Percentiles rank a stretch among this genome's conserved stretches.
phyloP scores from a whole-genome alignment of 2,888 invertebrate species.

The Stramonita haemastoma region DNA sequence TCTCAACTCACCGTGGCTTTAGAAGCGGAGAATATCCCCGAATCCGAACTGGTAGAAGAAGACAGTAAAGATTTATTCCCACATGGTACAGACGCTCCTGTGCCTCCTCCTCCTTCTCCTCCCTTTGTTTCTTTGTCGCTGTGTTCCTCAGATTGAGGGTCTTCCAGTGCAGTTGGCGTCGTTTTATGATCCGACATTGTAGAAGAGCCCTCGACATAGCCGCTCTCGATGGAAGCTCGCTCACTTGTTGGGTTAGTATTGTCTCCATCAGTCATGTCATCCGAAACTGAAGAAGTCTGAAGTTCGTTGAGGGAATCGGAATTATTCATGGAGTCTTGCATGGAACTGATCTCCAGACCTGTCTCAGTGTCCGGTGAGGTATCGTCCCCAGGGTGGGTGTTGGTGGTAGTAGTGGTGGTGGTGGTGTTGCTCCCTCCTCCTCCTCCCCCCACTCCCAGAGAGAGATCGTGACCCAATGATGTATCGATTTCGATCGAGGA shows the following conservation, averaged over 20 bases:
- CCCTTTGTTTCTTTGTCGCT: neutral
- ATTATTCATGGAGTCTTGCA: neutral
- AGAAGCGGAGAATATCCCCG: neutral
- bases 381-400: neutral
- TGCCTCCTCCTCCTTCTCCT: too few relatives aligned
- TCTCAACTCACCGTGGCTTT: neutral
- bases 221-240: neutral
- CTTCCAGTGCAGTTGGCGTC: neutral
- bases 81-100: neutral
- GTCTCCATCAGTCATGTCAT: neutral
- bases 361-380: neutral
- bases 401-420: too few relatives aligned
- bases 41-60: neutral
- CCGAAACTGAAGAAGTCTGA: neutral
- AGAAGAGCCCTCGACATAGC: neutral
- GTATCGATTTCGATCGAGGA: slow-evolving; percentile 8
- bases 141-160: neutral
- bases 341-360: neutral
- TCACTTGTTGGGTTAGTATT: neutral
- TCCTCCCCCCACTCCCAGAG: too few relatives aligned
- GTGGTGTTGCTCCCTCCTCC: too few relatives aligned
- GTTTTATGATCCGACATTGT: neutral
- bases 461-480: neutral
- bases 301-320: neutral
- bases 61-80: neutral